Evolutionary conservation across 2,113 vertebrate genomes (phyloP).

Genomic region (Poeciliopsis occidentalis): DNA sequence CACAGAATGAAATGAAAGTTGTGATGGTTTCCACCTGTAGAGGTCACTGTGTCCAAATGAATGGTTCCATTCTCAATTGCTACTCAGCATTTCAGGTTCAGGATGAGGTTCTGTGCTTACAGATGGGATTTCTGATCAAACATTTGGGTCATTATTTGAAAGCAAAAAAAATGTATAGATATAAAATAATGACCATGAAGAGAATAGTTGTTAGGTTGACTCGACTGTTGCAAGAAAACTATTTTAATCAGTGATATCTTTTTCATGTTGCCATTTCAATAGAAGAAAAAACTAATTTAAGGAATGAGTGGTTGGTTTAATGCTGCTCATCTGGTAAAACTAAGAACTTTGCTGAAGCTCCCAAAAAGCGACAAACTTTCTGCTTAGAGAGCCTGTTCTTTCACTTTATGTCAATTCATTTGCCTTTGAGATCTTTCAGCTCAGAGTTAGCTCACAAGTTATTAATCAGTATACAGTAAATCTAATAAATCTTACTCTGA

Average conservation of each 20-base stretch:
- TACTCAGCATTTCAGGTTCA: background rate
- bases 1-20: background rate
- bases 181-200: background rate
- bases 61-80: background rate
- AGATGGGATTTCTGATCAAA: background rate
- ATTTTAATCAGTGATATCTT: background rate
- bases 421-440: slow-evolving; percentile 10
- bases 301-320: too few species aligned
- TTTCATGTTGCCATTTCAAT: too few species aligned
- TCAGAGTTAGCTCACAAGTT: too few species aligned
- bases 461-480: background rate
- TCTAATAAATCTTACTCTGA: slow-evolving; percentile 2
- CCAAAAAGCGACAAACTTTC: background rate
- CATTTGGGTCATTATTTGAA: background rate
- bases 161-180: background rate
- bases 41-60: slow-evolving; percentile 47
- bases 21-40: slow-evolving; percentile 26
- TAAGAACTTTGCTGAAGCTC: too few species aligned
- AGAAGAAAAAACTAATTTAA: too few species aligned
- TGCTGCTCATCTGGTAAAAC: too few species aligned
- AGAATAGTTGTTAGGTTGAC: background rate
- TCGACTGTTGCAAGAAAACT: background rate
- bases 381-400: background rate
- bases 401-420: slow-evolving; percentile 3
- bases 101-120: background rate